These are phyloP conservation scores for Pollachius pollachius DNA, from an alignment of 2,113 vertebrate genomes.

Conservation along the genomic window DNA sequence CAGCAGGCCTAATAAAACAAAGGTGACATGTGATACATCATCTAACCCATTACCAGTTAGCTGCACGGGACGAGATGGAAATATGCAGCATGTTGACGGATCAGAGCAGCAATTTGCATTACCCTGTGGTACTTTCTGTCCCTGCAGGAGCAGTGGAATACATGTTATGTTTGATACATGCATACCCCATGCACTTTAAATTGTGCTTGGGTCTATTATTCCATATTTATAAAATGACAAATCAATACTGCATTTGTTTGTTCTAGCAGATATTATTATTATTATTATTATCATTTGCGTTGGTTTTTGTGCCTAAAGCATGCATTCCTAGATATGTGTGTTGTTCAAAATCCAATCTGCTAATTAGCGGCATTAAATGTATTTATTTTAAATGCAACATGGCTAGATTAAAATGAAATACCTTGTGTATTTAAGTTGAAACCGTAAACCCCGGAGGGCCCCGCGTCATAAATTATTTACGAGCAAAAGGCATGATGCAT, in stretches of 20 bases:
- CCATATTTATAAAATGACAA: too few relatives aligned
- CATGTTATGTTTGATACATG: background rate
- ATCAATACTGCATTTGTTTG: too few relatives aligned
- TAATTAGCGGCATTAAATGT: background rate
- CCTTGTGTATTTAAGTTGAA: constrained; percentile 72
- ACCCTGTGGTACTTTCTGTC: constrained; percentile 53
- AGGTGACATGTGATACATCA: constrained; percentile 91
- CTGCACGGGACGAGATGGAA: constrained; percentile 67
- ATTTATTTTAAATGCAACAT: background rate
- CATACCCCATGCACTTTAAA: too few relatives aligned
- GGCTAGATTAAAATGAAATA: constrained; percentile 45
- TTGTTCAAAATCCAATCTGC: too few relatives aligned
- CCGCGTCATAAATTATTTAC: constrained; percentile 74
- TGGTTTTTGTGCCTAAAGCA: too few relatives aligned
- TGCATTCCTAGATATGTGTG: too few relatives aligned
- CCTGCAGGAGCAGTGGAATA: constrained; percentile 26
- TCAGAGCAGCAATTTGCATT: constrained; percentile 60
- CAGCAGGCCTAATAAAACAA: constrained; percentile 77
- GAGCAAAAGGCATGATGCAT: constrained; percentile 76
- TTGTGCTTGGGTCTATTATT: too few relatives aligned
- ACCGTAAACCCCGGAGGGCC: constrained; percentile 66
- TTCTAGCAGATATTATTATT: too few relatives aligned
- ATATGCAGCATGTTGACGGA: constrained; percentile 57
- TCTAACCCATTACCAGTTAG: constrained; percentile 83
- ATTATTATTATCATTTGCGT: too few relatives aligned